Conservation (phyloP, 2,888 invertebrate genomes). For the Heliconius erato region DNA sequence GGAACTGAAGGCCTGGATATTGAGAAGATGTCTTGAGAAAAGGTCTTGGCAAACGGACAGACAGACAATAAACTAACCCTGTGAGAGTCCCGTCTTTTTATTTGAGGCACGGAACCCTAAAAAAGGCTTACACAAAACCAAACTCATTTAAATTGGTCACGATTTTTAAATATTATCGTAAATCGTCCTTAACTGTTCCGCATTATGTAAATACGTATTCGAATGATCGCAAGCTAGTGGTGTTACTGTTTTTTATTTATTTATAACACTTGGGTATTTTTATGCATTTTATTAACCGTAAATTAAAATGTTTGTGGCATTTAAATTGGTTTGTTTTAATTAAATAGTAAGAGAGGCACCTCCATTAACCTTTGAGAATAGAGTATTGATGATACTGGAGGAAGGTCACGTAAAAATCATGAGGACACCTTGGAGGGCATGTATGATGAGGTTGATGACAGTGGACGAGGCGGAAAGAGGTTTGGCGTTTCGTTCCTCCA, state of each 20-base stretch:
- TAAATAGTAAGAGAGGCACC: not conserved
- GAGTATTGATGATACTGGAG: not conserved
- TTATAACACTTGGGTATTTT: not conserved
- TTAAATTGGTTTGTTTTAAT: constrained; percentile 10
- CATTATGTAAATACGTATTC: constrained; percentile 23
- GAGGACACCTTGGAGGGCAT: not conserved
- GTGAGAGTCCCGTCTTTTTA: not conserved
- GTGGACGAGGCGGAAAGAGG: too few relatives aligned
- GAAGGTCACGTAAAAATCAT: not conserved
- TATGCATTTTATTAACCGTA: not conserved
- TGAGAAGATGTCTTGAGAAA: too few relatives aligned
- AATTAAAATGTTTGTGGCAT: constrained; percentile 12
- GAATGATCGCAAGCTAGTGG: constrained; percentile 28
- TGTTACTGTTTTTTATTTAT: constrained; percentile 3
- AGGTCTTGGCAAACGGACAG: not conserved
- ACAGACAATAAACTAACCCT: not conserved
- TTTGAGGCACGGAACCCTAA: not conserved
- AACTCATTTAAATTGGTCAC: constrained; percentile 35
- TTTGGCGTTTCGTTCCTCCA: too few relatives aligned
- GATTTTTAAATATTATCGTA: constrained; percentile 27
- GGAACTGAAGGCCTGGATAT: not conserved
- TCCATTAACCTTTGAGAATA: not conserved
- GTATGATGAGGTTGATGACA: not conserved
- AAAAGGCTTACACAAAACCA: not conserved
- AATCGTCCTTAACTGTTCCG: constrained; percentile 37